Percentiles rank a stretch among this genome's conserved stretches.
Conservation (phyloP, 2,797 vertebrate genomes). For the Linurgus olivaceus region DNA sequence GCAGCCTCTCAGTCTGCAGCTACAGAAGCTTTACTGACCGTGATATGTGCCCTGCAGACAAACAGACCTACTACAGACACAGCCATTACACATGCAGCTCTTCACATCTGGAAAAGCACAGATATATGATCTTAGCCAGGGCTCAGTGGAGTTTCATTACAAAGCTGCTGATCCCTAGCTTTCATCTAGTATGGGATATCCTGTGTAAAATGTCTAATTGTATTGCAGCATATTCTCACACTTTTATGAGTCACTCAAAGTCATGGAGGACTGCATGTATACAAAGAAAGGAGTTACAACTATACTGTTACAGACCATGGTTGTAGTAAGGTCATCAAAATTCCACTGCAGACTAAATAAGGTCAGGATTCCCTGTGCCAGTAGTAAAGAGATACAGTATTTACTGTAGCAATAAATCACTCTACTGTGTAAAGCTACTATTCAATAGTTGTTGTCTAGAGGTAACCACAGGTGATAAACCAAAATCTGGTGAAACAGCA, state of each 20-base stretch:
- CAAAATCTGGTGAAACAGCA: neutral
- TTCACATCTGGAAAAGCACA: neutral
- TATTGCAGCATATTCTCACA: neutral
- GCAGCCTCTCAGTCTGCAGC: neutral
- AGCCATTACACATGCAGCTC: neutral
- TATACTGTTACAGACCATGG: neutral
- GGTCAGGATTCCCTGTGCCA: neutral
- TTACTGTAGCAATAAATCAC: neutral
- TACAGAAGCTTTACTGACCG: neutral
- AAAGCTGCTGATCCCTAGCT: neutral
- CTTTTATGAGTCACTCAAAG: neutral
- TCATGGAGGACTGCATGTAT: rapidly evolving
- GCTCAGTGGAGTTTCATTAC: neutral
- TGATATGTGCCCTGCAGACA: neutral
- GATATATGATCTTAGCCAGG: rapidly evolving
- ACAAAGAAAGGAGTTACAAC: neutral
- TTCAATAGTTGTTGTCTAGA: neutral
- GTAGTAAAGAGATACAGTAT: neutral
- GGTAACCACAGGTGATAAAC: neutral
- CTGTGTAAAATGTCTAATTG: rapidly evolving
- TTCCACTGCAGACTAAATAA: neutral
- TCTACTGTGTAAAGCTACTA: neutral
- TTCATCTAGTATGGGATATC: neutral
- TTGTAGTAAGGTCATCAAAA: neutral
- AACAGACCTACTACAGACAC: neutral